Evolutionary conservation across 2,797 vertebrate species (phyloP), one percentile per base, ranked within the genome.

Genomic region (Lagocephalus sceleratus): DNA sequence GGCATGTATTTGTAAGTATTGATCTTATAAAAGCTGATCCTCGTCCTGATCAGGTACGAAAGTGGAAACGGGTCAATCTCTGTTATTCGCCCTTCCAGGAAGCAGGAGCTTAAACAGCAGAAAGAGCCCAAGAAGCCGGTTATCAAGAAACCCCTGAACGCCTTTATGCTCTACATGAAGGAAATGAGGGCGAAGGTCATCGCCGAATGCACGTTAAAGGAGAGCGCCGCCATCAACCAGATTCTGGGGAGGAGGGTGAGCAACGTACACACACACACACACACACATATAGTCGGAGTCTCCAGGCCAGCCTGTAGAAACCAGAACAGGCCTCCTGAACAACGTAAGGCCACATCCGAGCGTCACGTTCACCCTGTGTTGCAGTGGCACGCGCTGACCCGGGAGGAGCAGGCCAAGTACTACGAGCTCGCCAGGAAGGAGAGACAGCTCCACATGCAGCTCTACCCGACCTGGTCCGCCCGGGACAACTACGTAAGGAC

Each of bases 131-230:
- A 99, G 90, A 99, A 99, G 79, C 95, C 97, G 6, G 95, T 97
- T 54, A 99, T 99, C 83, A 99, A 99, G 92, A 99, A 99, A 74
- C 97, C 97, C 12, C 89, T 99, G 76, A 99, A 99, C 0, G 97
- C 97, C 70, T 99, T 99, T 85, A 99, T 99, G 97, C 91, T 99
- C 49, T 99, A 98, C 90, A 99, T 99, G 97, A 99, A 98, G 91
- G 96, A 99, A 87, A 99, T 98, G 97, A 90, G 97, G 77, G 95
- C 96, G 0, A 99, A 98, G 81, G 96, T 99, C 73, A 98, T 99
- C 9, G 97, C 97, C 0, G 97, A 99, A 68, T 99, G 97, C 86
- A 99, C 96, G 38, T 92, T 99, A 89, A 99, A 99, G 78, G 96
- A 99, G 89, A 99, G 96, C 1, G 97, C 97, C 0, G 97, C 97